Evolutionary conservation across 1,140 invertebrate genomes (phyloP).

Genomic region (Sitobion miscanthi): DNA sequence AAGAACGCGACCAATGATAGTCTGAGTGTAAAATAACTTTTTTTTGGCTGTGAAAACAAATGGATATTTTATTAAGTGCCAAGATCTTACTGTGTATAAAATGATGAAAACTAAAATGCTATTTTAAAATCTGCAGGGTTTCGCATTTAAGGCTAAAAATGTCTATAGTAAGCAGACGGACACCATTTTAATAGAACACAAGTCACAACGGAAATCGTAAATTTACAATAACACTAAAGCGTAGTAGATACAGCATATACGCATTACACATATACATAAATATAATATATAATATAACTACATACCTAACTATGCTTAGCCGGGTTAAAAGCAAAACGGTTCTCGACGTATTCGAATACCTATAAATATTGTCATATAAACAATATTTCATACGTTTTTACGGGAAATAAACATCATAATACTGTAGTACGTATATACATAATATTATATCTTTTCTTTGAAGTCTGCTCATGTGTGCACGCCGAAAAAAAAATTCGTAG

Average conservation of each 20-base stretch:
- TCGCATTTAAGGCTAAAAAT: neutral
- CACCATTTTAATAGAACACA: neutral
- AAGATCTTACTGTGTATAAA: neutral
- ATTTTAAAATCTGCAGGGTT: neutral
- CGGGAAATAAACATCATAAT: constrained; percentile 26
- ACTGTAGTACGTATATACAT: neutral
- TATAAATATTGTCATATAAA: constrained; percentile 24
- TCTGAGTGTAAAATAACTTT: constrained; percentile 15
- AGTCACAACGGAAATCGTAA: constrained; percentile 16
- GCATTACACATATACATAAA: neutral
- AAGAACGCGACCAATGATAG: neutral
- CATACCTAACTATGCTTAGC: neutral
- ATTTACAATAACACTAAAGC: neutral
- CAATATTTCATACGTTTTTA: constrained; percentile 37
- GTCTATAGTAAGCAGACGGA: constrained; percentile 3
- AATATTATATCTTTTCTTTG: constrained; percentile 26
- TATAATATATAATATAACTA: neutral
- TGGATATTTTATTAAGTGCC: neutral
- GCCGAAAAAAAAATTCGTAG: neutral
- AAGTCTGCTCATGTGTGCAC: neutral
- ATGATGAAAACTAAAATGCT: constrained; percentile 23
- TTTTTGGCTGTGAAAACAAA: constrained; percentile 6
- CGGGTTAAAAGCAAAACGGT: neutral
- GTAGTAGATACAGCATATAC: neutral
- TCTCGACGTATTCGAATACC: neutral